Base-by-base conservation (phyloP, 2,797 vertebrate genomes). In the Rhabdophis nuchalis region DNA sequence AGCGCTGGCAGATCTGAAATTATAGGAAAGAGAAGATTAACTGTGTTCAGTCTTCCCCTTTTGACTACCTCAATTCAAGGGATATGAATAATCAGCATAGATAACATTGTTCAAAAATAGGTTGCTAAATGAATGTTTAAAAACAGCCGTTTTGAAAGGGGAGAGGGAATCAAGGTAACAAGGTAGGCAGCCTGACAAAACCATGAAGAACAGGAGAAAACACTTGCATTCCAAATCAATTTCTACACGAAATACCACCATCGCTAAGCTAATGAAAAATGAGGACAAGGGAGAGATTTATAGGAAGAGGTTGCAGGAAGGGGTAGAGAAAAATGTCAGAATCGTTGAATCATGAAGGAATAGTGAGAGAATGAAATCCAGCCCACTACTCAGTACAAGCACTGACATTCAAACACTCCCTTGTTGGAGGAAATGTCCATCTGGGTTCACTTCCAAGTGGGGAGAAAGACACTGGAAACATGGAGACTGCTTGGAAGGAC, bases 11-110 rank as follows among this genome's bases (percentile, higher is more conserved):
- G 54, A 86, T 41, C 0, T 3, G 90, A 36, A 95, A 95, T 95
- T 92, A 95, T 90, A 88, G 57, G 88, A 93, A 46, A 46, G 58
- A 89, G 90, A 93, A 58, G 72, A 57, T 93, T 23, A 68, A 56
- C 85, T 0, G 58, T 86, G 53, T 32, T 86, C 87, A 91, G 92
- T 89, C 92, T 93, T 46, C 91, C 90, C 86, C 90, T 88, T 90
- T 87, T 88, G 5, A 12, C 72, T 56, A 29, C 29, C n/a, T 0
- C 14, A 93, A 87, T 87, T 90, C 90, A 29, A n/a, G 85, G 20
- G 91, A 64, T 58, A 85, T 1, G 72, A 53, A 25, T 86, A 36
- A 86, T 25, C 25, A 64, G 82, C 82, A 16, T 54, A 32, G 3
- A 53, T 27, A 50, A 14, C 20, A 57, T 2, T 2, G 77, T 89